These are phyloP conservation scores for Physeter macrocephalus DNA, from an alignment of 2,113 vertebrate genomes.

Conservation along the genomic window DNA sequence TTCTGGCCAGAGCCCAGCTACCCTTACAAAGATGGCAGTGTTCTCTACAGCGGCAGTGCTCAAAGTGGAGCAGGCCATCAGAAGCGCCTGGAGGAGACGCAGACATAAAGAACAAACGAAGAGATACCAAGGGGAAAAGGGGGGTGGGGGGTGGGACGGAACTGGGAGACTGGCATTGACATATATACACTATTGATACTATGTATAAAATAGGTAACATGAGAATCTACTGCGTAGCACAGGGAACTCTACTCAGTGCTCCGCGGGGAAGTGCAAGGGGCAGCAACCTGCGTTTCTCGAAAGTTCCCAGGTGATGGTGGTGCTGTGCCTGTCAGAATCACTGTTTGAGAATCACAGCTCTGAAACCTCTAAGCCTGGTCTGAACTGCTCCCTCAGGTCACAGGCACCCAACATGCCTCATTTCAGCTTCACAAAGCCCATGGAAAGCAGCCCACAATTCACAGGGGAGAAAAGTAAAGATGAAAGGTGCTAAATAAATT, in stretches of 20 bases:
- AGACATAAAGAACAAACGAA: no score
- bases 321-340: not conserved
- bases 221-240: no score
- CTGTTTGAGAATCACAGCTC: not conserved
- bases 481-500: not conserved
- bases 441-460: not conserved
- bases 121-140: no score
- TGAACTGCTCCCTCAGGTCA: not conserved
- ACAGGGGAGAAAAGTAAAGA: not conserved
- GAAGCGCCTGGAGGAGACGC: not conserved
- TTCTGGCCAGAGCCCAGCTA: not conserved
- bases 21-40: rapidly evolving
- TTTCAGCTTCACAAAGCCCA: not conserved
- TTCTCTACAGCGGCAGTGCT: not conserved
- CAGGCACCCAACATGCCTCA: not conserved
- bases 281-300: rapidly evolving
- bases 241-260: no score
- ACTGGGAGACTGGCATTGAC: no score
- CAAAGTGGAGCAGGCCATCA: not conserved
- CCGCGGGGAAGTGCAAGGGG: no score
- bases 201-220: no score
- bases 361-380: not conserved
- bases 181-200: no score
- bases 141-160: no score
- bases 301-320: not conserved